Evolutionary conservation across 2,797 vertebrate species (phyloP).

Genomic region (Anguilla pacifica): DNA sequence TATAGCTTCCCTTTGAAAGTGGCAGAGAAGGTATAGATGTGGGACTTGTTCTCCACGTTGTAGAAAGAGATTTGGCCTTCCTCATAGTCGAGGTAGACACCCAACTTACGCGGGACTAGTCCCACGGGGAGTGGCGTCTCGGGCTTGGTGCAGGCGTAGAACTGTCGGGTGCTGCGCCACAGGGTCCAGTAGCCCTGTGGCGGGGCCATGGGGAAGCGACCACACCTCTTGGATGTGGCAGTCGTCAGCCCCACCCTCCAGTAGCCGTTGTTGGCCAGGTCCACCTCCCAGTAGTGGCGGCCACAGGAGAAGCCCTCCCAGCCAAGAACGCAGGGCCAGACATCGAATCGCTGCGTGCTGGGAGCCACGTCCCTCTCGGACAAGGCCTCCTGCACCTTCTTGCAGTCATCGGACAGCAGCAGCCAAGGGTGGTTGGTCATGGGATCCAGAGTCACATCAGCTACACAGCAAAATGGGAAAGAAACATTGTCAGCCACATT

Average conservation of each 20-base stretch:
- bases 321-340: slow-evolving; percentile 68
- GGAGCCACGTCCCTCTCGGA: slow-evolving; percentile 32
- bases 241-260: slow-evolving; percentile 69
- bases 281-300: slow-evolving; percentile 76
- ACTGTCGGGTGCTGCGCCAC: slow-evolving; percentile 68
- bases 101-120: slow-evolving; percentile 62
- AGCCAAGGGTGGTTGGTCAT: slow-evolving; percentile 70
- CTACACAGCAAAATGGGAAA: slow-evolving; percentile 43
- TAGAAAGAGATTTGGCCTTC: slow-evolving; percentile 80
- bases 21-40: slow-evolving; percentile 75
- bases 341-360: slow-evolving; percentile 65
- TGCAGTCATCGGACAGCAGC: slow-evolving; percentile 67
- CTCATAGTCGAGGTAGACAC: slow-evolving; percentile 74
- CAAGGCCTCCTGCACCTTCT: slow-evolving; percentile 63
- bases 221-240: slow-evolving; percentile 54
- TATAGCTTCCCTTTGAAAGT: slow-evolving; percentile 70
- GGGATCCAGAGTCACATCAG: slow-evolving; percentile 68
- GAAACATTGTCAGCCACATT: not conserved
- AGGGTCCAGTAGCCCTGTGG: slow-evolving; percentile 66
- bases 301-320: slow-evolving; percentile 66
- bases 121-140: slow-evolving; percentile 59
- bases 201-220: slow-evolving; percentile 65
- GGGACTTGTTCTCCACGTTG: slow-evolving; percentile 67
- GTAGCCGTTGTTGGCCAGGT: slow-evolving; percentile 64
- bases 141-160: slow-evolving; percentile 68